These are phyloP conservation scores for Aphodius granarius DNA, from an alignment of 2,888 invertebrate genomes.

Conservation along the genomic window DNA sequence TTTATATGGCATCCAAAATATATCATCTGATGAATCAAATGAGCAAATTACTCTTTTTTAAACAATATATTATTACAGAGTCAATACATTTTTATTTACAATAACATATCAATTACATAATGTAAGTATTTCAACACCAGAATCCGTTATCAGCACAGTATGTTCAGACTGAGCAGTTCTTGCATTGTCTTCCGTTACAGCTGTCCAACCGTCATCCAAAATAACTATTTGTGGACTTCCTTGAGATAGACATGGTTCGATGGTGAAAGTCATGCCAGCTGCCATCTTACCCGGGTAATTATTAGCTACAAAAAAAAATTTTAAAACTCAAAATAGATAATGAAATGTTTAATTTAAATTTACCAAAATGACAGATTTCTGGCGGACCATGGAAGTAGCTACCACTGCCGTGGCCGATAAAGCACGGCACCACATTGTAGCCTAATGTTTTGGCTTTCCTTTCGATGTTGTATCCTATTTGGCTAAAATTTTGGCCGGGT, in stretches of 20 bases:
- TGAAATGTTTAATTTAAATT: conserved; percentile 33
- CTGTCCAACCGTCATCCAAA: conserved; percentile 92
- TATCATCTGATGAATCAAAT: no score
- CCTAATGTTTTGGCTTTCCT: conserved; percentile 64
- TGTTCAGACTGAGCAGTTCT: conserved; percentile 91
- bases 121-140: conserved; percentile 81
- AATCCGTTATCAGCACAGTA: conserved; percentile 80
- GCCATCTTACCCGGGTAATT: conserved; percentile 71
- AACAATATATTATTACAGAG: background rate
- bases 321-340: no score
- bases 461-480: conserved; percentile 68
- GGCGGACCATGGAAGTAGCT: conserved; percentile 91
- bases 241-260: conserved; percentile 86
- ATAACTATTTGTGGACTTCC: conserved; percentile 69
- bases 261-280: conserved; percentile 93
- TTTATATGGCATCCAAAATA: no score
- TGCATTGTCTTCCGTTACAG: conserved; percentile 77
- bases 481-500: conserved; percentile 61
- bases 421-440: conserved; percentile 73
- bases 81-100: background rate
- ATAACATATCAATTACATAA: background rate
- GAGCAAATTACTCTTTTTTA: background rate
- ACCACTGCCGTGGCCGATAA: conserved; percentile 93
- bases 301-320: conserved; percentile 58
- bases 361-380: conserved; percentile 83